Conservation (phyloP, 2,113 vertebrate species). For the Cyphotilapia sp. region DNA sequence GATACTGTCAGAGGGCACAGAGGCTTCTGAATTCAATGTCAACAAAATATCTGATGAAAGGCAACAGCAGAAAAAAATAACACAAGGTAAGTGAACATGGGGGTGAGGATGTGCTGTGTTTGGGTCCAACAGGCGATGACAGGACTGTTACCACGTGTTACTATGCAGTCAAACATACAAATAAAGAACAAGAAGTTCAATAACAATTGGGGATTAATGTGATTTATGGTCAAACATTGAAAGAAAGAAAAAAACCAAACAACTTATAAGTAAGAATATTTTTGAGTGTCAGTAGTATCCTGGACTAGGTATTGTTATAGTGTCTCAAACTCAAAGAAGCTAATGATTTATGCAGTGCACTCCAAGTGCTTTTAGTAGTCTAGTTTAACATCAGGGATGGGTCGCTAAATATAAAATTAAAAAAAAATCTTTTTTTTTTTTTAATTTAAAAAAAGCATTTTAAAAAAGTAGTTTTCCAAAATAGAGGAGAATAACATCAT, state of each 20-base stretch:
- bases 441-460: not conserved
- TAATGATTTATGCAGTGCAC: not conserved
- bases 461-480: not conserved
- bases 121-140: not conserved
- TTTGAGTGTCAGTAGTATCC: not conserved
- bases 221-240: not conserved
- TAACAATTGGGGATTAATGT: not conserved
- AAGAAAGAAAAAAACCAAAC: not conserved
- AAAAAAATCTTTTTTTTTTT: not conserved
- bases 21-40: not conserved
- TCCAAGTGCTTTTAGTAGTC: not conserved
- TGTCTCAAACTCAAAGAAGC: not conserved
- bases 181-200: not conserved
- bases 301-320: not conserved
- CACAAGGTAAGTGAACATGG: not conserved
- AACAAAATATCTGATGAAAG: not conserved
- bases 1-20: not conserved
- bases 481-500: not conserved
- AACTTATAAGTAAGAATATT: not conserved
- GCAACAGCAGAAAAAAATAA: not conserved
- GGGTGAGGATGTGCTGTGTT: not conserved
- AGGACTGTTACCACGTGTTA: not conserved
- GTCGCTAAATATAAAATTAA: not conserved
- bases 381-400: not conserved
- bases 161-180: not conserved